phyloP scores from a whole-genome alignment of 23 tunicate species.

The Clavelina lepadiformis region DNA sequence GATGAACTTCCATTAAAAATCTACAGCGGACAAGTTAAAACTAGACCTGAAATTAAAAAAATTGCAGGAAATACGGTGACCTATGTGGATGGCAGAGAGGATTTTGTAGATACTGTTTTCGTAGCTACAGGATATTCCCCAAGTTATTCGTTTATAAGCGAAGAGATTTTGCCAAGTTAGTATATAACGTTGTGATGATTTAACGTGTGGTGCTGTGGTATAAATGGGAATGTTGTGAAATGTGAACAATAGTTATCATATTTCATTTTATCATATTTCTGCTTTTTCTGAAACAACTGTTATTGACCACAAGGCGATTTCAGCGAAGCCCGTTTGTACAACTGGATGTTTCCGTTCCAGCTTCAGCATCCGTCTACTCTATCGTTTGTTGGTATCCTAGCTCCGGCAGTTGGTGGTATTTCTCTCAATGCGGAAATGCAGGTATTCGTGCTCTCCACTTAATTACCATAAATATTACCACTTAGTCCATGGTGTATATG shows the following conservation, averaged over 20 bases:
- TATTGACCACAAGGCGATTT: background rate
- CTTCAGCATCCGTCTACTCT: conserved; percentile 25
- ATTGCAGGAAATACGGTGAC: conserved; percentile 14
- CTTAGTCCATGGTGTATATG: too few species aligned
- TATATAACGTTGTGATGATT: background rate
- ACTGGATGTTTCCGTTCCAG: conserved; percentile 63
- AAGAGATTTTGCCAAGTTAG: conserved; percentile 54
- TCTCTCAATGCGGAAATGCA: conserved; percentile 28
- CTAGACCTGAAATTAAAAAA: conserved; percentile 35
- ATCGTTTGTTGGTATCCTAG: conserved; percentile 50
- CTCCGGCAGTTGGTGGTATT: conserved; percentile 34
- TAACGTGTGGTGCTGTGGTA: too few species aligned
- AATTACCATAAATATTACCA: too few species aligned
- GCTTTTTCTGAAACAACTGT: background rate
- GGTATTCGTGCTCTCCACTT: conserved; percentile 13
- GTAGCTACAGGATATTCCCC: conserved; percentile 45
- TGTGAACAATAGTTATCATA: background rate
- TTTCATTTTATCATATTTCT: background rate
- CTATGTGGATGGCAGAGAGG: conserved; percentile 39
- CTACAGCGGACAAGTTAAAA: conserved; percentile 31
- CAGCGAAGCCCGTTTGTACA: conserved; percentile 17
- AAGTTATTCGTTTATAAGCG: conserved; percentile 20
- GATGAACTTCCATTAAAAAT: conserved; percentile 46
- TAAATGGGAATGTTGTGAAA: background rate
- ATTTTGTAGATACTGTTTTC: conserved; percentile 39